phyloP scores from a whole-genome alignment of 1,140 invertebrate genomes.

The Drosophila parvula region DNA sequence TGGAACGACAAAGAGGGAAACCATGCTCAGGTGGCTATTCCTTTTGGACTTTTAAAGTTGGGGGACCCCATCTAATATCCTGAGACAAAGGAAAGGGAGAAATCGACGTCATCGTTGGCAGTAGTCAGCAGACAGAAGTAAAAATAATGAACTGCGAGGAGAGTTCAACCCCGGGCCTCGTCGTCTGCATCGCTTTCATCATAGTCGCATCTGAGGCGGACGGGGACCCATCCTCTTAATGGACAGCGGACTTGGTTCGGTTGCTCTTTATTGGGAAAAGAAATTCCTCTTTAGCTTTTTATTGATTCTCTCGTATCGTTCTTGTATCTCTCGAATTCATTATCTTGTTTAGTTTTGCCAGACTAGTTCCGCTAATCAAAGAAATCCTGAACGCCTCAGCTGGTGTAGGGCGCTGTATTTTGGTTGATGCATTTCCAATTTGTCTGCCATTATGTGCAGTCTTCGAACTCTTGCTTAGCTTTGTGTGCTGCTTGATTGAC shows the following conservation, averaged over 20 bases:
- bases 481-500: background rate
- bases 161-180: background rate
- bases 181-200: conserved; percentile 18
- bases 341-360: background rate
- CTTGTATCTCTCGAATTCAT: background rate
- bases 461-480: too few relatives aligned
- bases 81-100: conserved; percentile 16
- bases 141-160: conserved; percentile 67
- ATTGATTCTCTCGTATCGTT: background rate
- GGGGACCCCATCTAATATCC: conserved; percentile 52
- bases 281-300: background rate
- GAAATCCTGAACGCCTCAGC: background rate
- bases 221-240: conserved; percentile 57
- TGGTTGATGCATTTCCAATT: too few relatives aligned
- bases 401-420: too few relatives aligned
- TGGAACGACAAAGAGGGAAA: conserved; percentile 10
- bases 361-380: background rate
- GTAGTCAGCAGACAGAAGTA: conserved; percentile 25
- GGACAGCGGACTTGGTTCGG: conserved; percentile 9
- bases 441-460: too few relatives aligned
- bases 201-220: conserved; percentile 47
- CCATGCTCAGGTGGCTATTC: background rate
- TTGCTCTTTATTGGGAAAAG: conserved; percentile 1
- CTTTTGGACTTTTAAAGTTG: conserved; percentile 6
- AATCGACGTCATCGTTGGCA: conserved; percentile 37